phyloP scores from a whole-genome alignment of 2,888 invertebrate species.

The Lydus trimaculatus region DNA sequence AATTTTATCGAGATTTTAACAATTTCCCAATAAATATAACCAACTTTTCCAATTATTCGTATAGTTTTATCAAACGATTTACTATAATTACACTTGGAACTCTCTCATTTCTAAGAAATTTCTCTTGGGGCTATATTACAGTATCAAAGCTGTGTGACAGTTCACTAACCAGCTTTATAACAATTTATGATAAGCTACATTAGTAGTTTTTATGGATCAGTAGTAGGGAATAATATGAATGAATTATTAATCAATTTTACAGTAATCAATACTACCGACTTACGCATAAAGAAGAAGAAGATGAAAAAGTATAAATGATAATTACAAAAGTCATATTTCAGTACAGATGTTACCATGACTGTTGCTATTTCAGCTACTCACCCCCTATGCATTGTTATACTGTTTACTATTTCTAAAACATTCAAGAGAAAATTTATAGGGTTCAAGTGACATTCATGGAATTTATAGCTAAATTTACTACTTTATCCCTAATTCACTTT shows the following conservation, averaged over 20 bases:
- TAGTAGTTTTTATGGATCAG: neutral
- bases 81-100: neutral
- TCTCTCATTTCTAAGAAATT: neutral
- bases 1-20: neutral
- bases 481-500: neutral
- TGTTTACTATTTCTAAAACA: neutral
- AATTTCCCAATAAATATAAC: neutral
- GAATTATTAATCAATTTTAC: too few relatives aligned
- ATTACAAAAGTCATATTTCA: conserved; percentile 6
- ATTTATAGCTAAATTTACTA: conserved; percentile 6
- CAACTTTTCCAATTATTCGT: neutral
- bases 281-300: neutral
- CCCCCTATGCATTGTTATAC: neutral
- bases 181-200: neutral
- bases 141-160: neutral
- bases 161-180: neutral
- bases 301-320: neutral
- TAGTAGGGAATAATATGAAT: neutral
- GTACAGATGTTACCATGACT: neutral
- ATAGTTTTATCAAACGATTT: neutral
- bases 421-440: neutral
- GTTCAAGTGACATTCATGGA: neutral
- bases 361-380: too few relatives aligned
- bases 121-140: neutral
- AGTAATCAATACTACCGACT: neutral